Percentiles rank a stretch among this genome's conserved stretches.
phyloP scores from a whole-genome alignment of 2,113 vertebrate genomes.

The Meleagris gallopavo region DNA sequence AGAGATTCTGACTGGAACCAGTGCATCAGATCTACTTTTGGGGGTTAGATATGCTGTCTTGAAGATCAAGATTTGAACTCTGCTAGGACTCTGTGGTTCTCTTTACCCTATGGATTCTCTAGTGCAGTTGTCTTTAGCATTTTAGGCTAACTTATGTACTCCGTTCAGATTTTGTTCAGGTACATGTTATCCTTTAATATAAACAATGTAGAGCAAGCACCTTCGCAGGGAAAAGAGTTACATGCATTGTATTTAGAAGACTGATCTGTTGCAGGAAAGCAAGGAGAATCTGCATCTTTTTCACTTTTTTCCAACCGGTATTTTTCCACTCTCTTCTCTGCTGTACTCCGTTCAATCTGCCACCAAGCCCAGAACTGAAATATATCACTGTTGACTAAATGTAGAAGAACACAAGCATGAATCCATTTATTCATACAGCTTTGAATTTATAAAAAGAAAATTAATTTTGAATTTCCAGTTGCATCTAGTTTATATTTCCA shows the following conservation, averaged over 20 bases:
- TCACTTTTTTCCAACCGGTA: neutral
- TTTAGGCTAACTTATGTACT: neutral
- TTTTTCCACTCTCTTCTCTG: neutral
- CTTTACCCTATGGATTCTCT: neutral
- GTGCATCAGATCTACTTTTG: neutral
- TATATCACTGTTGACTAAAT: conserved; percentile 12
- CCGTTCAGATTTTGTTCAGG: neutral
- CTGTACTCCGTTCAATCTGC: neutral
- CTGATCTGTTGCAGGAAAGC: neutral
- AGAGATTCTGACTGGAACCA: neutral
- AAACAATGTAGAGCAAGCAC: neutral
- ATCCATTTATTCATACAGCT: neutral
- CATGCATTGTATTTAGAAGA: neutral
- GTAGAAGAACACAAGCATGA: conserved; percentile 22
- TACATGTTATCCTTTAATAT: neutral
- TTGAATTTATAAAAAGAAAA: conserved; percentile 50
- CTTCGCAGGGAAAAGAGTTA: neutral
- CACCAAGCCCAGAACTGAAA: neutral
- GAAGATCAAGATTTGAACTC: neutral
- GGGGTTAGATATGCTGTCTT: neutral
- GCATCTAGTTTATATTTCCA: conserved; percentile 23
- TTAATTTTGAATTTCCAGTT: conserved; percentile 39
- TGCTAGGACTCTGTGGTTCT: accelerated
- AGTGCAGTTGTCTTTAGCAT: neutral
- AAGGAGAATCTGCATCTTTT: neutral